Evolutionary conservation across 2,888 invertebrate genomes (phyloP).

Genomic region (Molorchus minor): DNA sequence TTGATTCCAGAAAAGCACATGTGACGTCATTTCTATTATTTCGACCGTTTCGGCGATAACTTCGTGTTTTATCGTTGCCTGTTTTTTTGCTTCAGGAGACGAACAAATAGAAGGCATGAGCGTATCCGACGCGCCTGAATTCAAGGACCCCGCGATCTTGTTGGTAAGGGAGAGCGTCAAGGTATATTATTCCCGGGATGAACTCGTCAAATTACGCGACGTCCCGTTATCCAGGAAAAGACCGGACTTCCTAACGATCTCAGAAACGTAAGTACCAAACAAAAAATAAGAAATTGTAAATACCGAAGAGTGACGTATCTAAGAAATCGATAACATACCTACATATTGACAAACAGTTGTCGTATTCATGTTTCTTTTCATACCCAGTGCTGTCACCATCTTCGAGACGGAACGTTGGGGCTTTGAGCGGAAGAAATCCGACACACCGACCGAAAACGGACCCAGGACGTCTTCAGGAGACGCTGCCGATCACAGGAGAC

Average conservation of each 20-base stretch:
- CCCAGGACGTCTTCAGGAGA: slow-evolving; percentile 21
- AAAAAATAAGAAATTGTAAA: no score
- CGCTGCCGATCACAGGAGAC: slow-evolving; percentile 56
- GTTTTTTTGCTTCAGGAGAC: slow-evolving; percentile 59
- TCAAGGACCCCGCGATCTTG: slow-evolving; percentile 65
- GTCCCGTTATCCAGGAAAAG: slow-evolving; percentile 75
- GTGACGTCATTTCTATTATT: no score
- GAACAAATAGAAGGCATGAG: slow-evolving; percentile 65
- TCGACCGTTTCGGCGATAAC: background rate
- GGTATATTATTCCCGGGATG: slow-evolving; percentile 72
- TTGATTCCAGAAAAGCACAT: no score
- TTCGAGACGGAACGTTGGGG: slow-evolving; percentile 61
- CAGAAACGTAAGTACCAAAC: slow-evolving; percentile 67
- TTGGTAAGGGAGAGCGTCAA: slow-evolving; percentile 64
- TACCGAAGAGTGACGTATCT: no score
- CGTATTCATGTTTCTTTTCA: slow-evolving; percentile 11
- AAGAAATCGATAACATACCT: no score
- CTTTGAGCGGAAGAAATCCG: slow-evolving; percentile 67
- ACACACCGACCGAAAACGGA: slow-evolving; percentile 73
- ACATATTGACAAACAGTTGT: no score
- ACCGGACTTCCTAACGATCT: slow-evolving; percentile 73
- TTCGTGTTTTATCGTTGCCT: slow-evolving; percentile 10
- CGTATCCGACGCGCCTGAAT: slow-evolving; percentile 61
- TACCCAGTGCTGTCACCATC: slow-evolving; percentile 44
- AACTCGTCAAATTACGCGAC: slow-evolving; percentile 76